phyloP scores from a whole-genome alignment of 2,888 invertebrate species.

The Cantharis rufa region DNA sequence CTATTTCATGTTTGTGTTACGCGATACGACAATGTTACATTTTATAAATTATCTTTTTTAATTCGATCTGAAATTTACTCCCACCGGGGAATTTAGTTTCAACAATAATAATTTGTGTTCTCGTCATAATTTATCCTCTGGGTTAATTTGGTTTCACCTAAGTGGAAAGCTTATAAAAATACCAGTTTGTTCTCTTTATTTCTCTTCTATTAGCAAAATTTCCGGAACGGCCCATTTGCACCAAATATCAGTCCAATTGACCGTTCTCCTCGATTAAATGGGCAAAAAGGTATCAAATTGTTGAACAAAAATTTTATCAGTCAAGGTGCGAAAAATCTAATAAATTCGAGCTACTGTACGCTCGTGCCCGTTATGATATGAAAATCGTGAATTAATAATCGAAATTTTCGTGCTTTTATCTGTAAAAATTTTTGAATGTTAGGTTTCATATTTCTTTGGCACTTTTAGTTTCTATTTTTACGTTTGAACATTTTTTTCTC shows the following conservation, averaged over 20 bases:
- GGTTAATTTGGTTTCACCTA: neutral
- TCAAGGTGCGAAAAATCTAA: neutral
- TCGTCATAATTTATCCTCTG: neutral
- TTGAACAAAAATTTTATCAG: neutral
- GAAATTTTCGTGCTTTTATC: neutral
- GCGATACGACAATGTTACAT: neutral
- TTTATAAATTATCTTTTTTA: neutral
- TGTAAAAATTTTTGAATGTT: neutral
- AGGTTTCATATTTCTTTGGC: neutral
- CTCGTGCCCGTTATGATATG: neutral
- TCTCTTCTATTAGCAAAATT: neutral
- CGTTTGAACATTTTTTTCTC: neutral
- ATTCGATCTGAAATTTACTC: neutral
- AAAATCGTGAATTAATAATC: neutral
- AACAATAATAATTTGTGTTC: neutral
- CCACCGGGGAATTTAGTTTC: neutral
- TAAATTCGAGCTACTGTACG: neutral
- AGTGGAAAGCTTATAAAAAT: neutral
- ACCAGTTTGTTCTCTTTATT: neutral
- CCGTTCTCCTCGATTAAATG: neutral
- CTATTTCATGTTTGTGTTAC: neutral
- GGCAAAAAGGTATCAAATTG: neutral
- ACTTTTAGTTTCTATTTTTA: neutral
- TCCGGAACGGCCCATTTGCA: neutral
- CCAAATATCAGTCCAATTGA: neutral